phyloP scores from a whole-genome alignment of 2,113 vertebrate genomes.

The Nothocercus julius region DNA sequence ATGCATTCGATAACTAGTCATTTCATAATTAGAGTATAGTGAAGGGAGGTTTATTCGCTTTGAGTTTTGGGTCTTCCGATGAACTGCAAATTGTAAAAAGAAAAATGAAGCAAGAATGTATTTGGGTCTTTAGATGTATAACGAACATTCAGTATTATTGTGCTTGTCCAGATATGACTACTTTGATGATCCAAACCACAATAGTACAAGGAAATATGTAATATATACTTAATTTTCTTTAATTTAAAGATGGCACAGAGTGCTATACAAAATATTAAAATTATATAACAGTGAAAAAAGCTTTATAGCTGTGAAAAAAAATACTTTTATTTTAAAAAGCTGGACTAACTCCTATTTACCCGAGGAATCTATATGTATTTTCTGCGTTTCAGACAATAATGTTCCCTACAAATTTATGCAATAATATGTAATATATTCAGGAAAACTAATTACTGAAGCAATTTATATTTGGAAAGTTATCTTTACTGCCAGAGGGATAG shows the following conservation, averaged over 20 bases:
- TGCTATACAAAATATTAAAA: background rate
- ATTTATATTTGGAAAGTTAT: constrained; percentile 39
- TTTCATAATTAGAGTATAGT: background rate
- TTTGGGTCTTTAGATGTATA: background rate
- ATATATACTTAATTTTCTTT: background rate
- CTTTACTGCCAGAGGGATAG: constrained; percentile 20
- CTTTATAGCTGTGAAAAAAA: background rate
- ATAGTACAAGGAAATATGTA: background rate
- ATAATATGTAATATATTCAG: constrained; percentile 27
- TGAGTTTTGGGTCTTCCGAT: background rate
- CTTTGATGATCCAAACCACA: background rate
- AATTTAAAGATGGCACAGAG: background rate
- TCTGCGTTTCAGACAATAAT: background rate
- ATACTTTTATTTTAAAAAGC: background rate
- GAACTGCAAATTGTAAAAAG: background rate
- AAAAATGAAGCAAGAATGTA: background rate
- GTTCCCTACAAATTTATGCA: background rate
- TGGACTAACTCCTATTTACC: background rate
- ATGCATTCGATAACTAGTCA: background rate
- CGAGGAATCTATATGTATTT: background rate
- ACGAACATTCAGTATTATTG: background rate
- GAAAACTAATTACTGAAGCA: constrained; percentile 52
- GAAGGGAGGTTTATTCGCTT: background rate
- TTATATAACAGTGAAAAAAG: background rate
- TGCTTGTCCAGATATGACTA: background rate